Conservation (phyloP, 2,888 invertebrate genomes). For the Panzeria rudis region DNA sequence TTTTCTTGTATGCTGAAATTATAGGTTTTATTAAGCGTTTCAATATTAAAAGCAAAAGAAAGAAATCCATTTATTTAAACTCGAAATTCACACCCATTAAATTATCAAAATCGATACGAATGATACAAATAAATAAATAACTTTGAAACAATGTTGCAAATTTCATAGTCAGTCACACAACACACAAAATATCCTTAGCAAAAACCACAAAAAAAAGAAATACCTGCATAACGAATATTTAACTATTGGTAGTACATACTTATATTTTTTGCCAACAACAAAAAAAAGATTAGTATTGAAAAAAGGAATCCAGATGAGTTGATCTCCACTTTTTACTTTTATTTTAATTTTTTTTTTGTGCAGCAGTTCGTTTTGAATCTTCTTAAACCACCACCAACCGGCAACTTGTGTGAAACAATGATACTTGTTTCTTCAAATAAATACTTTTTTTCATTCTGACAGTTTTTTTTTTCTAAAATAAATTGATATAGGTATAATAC, state of each 20-base stretch:
- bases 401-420: constrained; percentile 58
- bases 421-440: constrained; percentile 60
- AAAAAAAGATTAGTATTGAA: constrained; percentile 4
- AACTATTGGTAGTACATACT: constrained; percentile 17
- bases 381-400: constrained; percentile 56
- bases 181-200: neutral
- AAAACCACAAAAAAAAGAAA: constrained; percentile 1
- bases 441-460: constrained; percentile 48
- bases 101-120: constrained; percentile 19
- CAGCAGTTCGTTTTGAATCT: constrained; percentile 31
- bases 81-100: constrained; percentile 30
- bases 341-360: constrained; percentile 19
- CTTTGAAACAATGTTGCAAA: constrained; percentile 32
- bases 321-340: constrained; percentile 13
- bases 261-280: constrained; percentile 3
- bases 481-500: constrained; percentile 59
- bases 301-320: constrained; percentile 27
- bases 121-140: constrained; percentile 6
- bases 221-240: constrained; percentile 46
- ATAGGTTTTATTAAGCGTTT: constrained; percentile 1
- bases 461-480: constrained; percentile 43
- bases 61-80: constrained; percentile 10
- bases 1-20: constrained; percentile 8
- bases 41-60: neutral
- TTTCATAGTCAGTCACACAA: neutral